Evolutionary conservation across 2,888 invertebrate species (phyloP), one percentile per base, ranked within the genome.

Genomic region (Abscondita cerata): DNA sequence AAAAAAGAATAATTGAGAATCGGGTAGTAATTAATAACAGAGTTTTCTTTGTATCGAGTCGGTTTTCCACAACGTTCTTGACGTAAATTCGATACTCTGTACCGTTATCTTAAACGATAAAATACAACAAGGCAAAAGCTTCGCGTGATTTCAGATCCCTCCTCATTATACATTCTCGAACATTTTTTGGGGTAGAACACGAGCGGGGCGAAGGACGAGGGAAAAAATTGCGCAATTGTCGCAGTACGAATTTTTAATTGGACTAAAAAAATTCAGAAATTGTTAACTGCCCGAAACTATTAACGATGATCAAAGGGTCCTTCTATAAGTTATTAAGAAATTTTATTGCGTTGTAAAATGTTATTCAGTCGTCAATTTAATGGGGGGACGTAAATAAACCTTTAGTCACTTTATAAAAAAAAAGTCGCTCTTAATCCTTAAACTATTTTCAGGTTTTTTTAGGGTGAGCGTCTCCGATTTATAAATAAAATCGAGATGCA

Each of bases 81-180:
- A 69, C 67, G 65, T 64, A 70, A 67, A 70, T 66, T 68, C 68
- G 67, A 68, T 70, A 68, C 67, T 56, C 59, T 59, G 66, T 25
- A 25, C 65, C 66, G 68, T 68, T 68, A 68, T 68, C 68, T 65
- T 56, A 56, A 64, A 62, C 66, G 68, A 68, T 68, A 68, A 68
- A 68, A 66, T 66, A 68, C 66, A 65, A 68, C 25, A 25, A 25
- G 25, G 65, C 64, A 64, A 66, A 67, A 62, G 65, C 61, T 64
- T 68, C 68, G 68, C 68, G 68, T 68, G 68, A 68, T 68, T 66
- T 61, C 56, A 61, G 63, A 57, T 57, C 59, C 56, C 62, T 65
- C 56, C 62, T 65, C 56, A 65, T 65, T 68, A 67, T 68, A 64
- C 62, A 68, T 66, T 68, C 66, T 52, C 56, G 52, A 44, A 44